Evolutionary conservation across 2,113 vertebrate genomes (phyloP), one percentile per base, ranked within the genome.

Genomic region (Pogonocichla stellata): DNA sequence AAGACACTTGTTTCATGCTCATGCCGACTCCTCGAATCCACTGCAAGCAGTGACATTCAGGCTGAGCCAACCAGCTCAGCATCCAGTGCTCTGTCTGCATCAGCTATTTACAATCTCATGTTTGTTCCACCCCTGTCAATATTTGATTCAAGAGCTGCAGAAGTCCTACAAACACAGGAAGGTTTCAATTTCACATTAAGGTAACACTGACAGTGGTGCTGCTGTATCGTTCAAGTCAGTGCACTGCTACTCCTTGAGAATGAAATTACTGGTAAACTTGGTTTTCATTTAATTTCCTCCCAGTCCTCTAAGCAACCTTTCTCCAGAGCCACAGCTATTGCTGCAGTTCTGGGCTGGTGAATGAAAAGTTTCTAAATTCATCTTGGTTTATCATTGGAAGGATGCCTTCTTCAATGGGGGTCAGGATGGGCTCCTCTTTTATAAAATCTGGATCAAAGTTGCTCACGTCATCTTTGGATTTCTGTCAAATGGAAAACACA

Each of bases 391-490:
- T 98, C 96, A 99, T 98, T 1, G 98, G 98, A 91, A 99, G 98
- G 92, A 99, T 92, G 43, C 98, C 98, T 77, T 99, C 99, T 85
- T 99, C 99, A 9, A 99, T 98, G 42, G 99, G 99, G 3, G 99
- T 99, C 91, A 99, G 98, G 61, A 98, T 97, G 31, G 99, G 99
- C 92, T 99, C 99, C 91, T 99, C 99, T 89, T 98, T 99, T 71
- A 99, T 99, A 87, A 99, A 99, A 97, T 99, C 99, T 5, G 99
- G 99, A 97, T 99, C 99, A 78, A 99, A 99, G 97, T 99, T 99
- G 97, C 99, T 99, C 91, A 99, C 99, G 1, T 99, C 99, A 94
- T 99, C 98, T 78, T 98, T 96, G 28, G 98, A 98, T 99, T 99
- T 99, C 99, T 99, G 97, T 65, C 67, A 95, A 95, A 93, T 6